Base-by-base conservation (phyloP, 2,888 invertebrate genomes). In the Orthonychiurus folsomi region DNA sequence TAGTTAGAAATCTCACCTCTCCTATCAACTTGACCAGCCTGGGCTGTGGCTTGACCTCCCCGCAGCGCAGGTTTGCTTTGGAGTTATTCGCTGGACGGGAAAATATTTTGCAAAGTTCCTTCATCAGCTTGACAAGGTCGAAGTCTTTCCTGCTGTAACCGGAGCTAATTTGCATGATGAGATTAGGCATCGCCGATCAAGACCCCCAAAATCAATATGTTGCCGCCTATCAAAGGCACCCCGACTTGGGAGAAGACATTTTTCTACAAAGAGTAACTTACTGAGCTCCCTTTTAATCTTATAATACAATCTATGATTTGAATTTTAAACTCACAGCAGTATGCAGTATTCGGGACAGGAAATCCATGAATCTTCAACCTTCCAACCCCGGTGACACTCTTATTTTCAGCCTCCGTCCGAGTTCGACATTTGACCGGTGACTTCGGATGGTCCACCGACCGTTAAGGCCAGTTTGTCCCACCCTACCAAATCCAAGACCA, bases 1-100 rank as follows among this genome's bases (percentile, higher is more conserved):
- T 9, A 20, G 20, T 12, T 9, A 9, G n/a, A 52, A 21, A 52
- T 58, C 52, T 60, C 63, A 74, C 73, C 83, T 0, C 91, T 85
- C 15, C 89, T 87, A 78, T 95, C 91, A 2, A 92, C 87, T 81
- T 96, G 95, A 79, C 97, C 96, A 1, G 95, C 95, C 75, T 95
- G 93, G 2, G 90, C 86, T 64, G 96, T 81, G n/a, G 90, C 87
- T 76, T 94, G 65, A 9, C 54, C 68, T 71, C 50, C 52, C 68
- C 18, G 52, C 58, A 48, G 47, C 53, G 5, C 67, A 63, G 1
- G 67, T 63, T 1, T 59, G 12, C 21, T 50, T 60, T 69, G 69
- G 2, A 62, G 37, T 3, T 65, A 48, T 56, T 68, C 69, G 1
- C 61, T 58, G 20, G 69, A 67, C 57, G 69, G 69, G 26, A 67